These are phyloP conservation scores for Zenarchopterus dispar DNA, from an alignment of 2,797 vertebrate genomes.

Conservation along the genomic window DNA sequence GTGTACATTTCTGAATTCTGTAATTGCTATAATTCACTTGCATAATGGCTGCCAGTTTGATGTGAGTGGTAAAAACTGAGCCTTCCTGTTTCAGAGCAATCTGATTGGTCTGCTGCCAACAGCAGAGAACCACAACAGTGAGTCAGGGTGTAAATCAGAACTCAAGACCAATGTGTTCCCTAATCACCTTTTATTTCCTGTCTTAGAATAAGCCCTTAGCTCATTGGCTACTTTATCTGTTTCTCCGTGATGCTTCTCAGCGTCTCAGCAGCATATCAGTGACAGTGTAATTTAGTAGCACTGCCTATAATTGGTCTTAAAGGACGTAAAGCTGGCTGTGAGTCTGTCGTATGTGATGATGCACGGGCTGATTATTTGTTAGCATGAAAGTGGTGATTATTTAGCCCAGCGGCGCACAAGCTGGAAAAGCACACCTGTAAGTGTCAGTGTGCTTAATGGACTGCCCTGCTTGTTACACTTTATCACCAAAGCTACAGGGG, in stretches of 20 bases:
- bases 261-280: constrained; percentile 40
- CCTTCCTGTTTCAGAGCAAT: constrained; percentile 53
- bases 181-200: constrained; percentile 77
- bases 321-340: constrained; percentile 46
- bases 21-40: constrained; percentile 66
- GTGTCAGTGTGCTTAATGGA: constrained; percentile 57
- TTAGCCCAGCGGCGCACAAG: constrained; percentile 41
- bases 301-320: constrained; percentile 58
- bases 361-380: constrained; percentile 58
- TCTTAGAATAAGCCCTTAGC: constrained; percentile 54
- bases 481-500: constrained; percentile 60
- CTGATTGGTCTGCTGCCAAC: constrained; percentile 69
- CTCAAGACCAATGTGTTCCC: constrained; percentile 75
- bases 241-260: constrained; percentile 11
- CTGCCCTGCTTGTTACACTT: constrained; percentile 47
- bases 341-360: constrained; percentile 32
- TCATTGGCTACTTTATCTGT: constrained; percentile 47
- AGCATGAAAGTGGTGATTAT: constrained; percentile 59
- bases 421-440: constrained; percentile 56
- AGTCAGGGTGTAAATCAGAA: constrained; percentile 72
- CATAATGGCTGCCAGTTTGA: constrained; percentile 62
- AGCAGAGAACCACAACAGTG: constrained; percentile 57
- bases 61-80: constrained; percentile 56
- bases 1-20: constrained; percentile 53
- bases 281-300: constrained; percentile 57